Evolutionary conservation across 2,888 invertebrate genomes (phyloP).

Genomic region (Synergus laeviventris): DNA sequence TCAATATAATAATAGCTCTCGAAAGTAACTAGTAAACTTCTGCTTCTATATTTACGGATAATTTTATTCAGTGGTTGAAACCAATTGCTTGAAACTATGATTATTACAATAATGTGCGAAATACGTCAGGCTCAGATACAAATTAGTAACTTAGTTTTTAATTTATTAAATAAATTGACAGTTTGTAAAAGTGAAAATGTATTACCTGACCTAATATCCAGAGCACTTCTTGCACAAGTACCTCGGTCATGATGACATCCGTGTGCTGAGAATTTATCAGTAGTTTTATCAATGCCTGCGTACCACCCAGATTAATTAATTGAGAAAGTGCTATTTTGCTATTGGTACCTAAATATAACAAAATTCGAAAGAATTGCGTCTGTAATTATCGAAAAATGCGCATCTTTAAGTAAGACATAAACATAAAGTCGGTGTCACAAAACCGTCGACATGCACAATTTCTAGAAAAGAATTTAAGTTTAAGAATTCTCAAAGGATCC

Average conservation of each 20-base stretch:
- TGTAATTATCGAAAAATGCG: too few relatives aligned
- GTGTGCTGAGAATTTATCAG: constrained; percentile 78
- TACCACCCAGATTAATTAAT: constrained; percentile 78
- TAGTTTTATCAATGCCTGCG: constrained; percentile 79
- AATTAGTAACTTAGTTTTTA: neutral
- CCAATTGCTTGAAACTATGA: neutral
- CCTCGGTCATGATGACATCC: constrained; percentile 78
- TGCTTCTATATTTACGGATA: constrained; percentile 10
- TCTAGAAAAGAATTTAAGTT: too few relatives aligned
- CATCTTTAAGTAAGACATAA: too few relatives aligned
- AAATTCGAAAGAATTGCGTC: constrained; percentile 2
- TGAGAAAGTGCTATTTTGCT: constrained; percentile 78
- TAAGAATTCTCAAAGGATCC: neutral
- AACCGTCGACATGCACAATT: too few relatives aligned
- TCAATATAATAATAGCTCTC: constrained; percentile 29
- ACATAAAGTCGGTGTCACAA: too few relatives aligned
- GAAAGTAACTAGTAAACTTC: constrained; percentile 8
- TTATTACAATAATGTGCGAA: neutral
- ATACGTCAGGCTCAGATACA: neutral
- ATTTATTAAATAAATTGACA: neutral
- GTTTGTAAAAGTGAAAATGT: constrained; percentile 21
- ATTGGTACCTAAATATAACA: constrained; percentile 77
- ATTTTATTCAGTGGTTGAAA: neutral
- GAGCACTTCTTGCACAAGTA: constrained; percentile 79
- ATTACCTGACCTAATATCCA: constrained; percentile 80